A percentile compares a stretch with the other conserved stretches of the same genome.
phyloP scores from a whole-genome alignment of 1,140 invertebrate species.

The Proctacanthus coquilletti region DNA sequence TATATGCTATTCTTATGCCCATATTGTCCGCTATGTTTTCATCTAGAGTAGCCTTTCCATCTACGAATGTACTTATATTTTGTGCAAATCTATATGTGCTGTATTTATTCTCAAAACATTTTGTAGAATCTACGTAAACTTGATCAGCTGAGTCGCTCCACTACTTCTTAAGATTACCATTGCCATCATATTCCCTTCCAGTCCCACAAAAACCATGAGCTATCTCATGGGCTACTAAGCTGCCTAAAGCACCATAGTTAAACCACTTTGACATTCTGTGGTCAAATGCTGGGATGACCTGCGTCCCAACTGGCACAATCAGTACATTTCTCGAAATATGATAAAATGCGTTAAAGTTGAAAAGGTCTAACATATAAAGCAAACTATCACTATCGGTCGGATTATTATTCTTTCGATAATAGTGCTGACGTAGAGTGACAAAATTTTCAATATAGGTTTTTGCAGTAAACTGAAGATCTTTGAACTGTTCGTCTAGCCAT shows the following conservation, averaged over 20 bases:
- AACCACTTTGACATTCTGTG: neutral
- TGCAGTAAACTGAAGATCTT: neutral
- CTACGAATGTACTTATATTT: neutral
- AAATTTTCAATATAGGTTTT: neutral
- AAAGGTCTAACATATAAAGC: too few relatives aligned
- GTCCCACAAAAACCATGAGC: slow-evolving; percentile 41
- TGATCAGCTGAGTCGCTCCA: neutral
- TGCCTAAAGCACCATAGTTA: slow-evolving; percentile 40
- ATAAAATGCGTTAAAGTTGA: neutral
- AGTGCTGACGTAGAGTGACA: neutral
- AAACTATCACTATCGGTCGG: neutral
- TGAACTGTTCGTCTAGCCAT: neutral
- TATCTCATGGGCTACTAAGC: slow-evolving; percentile 48
- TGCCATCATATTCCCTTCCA: slow-evolving; percentile 77
- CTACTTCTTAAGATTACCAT: slow-evolving; percentile 55
- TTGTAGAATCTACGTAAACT: neutral
- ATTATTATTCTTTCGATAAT: neutral
- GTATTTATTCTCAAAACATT: neutral
- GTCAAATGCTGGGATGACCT: neutral
- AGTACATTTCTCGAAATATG: neutral
- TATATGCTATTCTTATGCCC: slow-evolving; percentile 12
- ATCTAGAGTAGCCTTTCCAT: neutral
- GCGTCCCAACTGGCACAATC: neutral
- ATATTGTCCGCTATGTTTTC: neutral
- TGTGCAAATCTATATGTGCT: neutral